Percentiles rank a stretch among this genome's conserved stretches.
Evolutionary conservation across 2,113 vertebrate genomes (phyloP).

Genomic region (Coptodon rendalli): DNA sequence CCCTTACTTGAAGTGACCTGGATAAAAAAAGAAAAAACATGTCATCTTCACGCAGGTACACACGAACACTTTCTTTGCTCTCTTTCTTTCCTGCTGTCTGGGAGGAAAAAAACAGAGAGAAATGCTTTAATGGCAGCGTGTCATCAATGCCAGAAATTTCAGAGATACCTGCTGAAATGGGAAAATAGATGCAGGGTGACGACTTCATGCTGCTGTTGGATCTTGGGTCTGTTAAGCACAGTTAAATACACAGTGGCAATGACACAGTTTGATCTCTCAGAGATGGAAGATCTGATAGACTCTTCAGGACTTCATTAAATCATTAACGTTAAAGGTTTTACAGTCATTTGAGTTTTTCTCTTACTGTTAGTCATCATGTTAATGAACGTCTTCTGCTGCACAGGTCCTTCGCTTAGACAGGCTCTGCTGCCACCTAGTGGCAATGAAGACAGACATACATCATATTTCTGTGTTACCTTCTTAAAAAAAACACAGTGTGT

Average conservation of each 20-base stretch:
- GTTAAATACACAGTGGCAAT: neutral
- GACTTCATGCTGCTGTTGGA: neutral
- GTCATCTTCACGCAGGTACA: neutral
- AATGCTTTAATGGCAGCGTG: neutral
- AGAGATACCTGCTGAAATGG: neutral
- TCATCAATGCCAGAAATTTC: neutral
- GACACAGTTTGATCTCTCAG: neutral
- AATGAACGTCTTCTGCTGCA: neutral
- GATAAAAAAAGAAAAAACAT: neutral
- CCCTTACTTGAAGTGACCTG: constrained; percentile 39
- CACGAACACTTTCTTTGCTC: neutral
- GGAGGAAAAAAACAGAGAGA: neutral
- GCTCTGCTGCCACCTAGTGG: constrained; percentile 60
- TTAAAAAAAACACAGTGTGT: neutral
- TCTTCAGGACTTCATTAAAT: neutral
- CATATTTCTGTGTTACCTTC: neutral
- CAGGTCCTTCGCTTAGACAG: neutral
- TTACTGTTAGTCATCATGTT: neutral
- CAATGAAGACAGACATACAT: neutral
- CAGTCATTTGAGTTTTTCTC: neutral
- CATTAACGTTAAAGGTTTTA: neutral
- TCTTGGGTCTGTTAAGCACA: neutral
- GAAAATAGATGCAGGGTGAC: neutral
- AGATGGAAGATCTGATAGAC: neutral
- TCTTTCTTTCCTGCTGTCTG: neutral